Percentiles rank a stretch among this genome's conserved stretches.
Evolutionary conservation across 2,888 invertebrate species (phyloP).

Genomic region (Drosophila buzzatii): DNA sequence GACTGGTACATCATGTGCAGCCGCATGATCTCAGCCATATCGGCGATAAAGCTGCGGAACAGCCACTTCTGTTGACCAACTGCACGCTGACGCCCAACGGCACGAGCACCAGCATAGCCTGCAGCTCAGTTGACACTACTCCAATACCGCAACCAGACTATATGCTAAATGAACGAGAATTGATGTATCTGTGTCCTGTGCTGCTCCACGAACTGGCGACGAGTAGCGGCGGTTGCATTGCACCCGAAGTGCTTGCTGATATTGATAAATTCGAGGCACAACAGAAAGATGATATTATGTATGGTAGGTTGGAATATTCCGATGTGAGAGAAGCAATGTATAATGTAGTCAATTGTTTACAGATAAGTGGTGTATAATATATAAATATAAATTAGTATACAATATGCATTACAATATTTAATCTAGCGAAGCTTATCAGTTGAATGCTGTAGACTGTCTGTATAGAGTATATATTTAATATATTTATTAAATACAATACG

Average conservation of each 20-base stretch:
- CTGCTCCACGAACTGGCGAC: slow-evolving; percentile 88
- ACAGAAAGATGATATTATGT: slow-evolving; percentile 39
- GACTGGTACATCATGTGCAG: slow-evolving; percentile 76
- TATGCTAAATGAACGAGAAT: slow-evolving; percentile 68
- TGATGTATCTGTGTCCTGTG: slow-evolving; percentile 88
- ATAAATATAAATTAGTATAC: too few species aligned
- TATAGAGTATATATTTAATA: neutral
- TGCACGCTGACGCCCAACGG: slow-evolving; percentile 51
- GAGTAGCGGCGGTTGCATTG: slow-evolving; percentile 87
- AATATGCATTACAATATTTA: too few species aligned
- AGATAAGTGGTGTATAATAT: too few species aligned
- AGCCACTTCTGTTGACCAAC: slow-evolving; percentile 46
- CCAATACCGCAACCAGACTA: slow-evolving; percentile 47
- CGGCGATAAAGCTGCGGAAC: slow-evolving; percentile 31
- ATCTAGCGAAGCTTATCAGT: too few species aligned
- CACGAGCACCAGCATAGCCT: slow-evolving; percentile 41
- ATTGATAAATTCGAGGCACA: slow-evolving; percentile 64
- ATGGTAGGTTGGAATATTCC: slow-evolving; percentile 22
- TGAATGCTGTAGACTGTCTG: neutral
- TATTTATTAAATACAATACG: neutral
- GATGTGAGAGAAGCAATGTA: neutral
- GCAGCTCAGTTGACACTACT: slow-evolving; percentile 38
- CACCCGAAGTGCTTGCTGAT: slow-evolving; percentile 79
- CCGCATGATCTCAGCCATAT: slow-evolving; percentile 64
- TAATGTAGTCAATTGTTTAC: neutral